Evolutionary conservation across 2,888 invertebrate species (phyloP), one percentile per base, ranked within the genome.

Genomic region (Apocheima hispidaria): DNA sequence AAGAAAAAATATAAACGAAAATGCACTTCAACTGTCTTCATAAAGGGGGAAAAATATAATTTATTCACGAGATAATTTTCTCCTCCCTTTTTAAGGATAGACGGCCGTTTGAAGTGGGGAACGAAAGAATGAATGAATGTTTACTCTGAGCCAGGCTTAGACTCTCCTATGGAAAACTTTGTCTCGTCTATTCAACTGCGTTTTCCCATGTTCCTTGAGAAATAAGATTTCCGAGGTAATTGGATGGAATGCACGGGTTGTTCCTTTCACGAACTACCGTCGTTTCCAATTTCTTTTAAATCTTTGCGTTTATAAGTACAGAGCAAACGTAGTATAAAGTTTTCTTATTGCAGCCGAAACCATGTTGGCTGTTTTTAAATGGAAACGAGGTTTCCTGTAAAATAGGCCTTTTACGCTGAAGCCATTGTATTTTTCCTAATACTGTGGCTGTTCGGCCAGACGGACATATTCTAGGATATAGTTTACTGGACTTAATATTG

Each of bases 1-100:
- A 84, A 84, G 81, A 81, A 84, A 83, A 86, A 89, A 90, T 87
- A 84, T 83, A 87, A 83, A 86, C 86, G 84, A 87, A 91, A 92
- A 92, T 90, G 92, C 91, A 92, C 90, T 92, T 86, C 84, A 88
- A 81, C 86, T 86, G 90, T 91, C 92, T 92, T 92, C 87, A 91
- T 92, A 89, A 90, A 88, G 86, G 89, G 89, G 82, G 86, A 84
- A 84, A 87, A 90, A 90, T 90, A 91, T 92, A 91, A 92, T 92
- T 92, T 92, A 92, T 92, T 92, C 92, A 92, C 83, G 87, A 90
- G 91, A 92, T 92, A 92, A 92, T 92, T 92, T 91, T 89, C 92
- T 91, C 85, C 85, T 62, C 86, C 87, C 87, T 88, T 87, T 85
- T 7, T 82, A 65, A 85, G 82, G 83, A 83, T 79, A 86, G 86